Conservation (phyloP, 2,888 invertebrate genomes). For the Plemyria rubiginata region DNA sequence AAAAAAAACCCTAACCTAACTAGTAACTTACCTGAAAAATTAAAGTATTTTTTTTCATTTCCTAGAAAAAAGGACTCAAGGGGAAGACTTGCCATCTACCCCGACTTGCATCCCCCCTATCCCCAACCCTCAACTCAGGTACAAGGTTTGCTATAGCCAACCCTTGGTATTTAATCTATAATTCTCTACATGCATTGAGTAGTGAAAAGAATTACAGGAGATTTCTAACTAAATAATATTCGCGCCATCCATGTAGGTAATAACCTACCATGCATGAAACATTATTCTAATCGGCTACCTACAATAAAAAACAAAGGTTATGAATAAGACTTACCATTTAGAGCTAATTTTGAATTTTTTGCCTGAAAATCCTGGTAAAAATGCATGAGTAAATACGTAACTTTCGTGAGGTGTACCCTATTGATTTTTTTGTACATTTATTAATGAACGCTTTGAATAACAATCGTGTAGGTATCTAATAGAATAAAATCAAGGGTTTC, state of each 20-base stretch:
- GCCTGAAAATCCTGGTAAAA: constrained; percentile 22
- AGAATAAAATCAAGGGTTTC: constrained; percentile 2
- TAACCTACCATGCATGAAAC: background rate
- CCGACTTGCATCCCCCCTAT: too few species aligned
- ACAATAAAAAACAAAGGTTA: constrained; percentile 1
- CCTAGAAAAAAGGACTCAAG: too few species aligned
- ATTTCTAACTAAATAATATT: background rate
- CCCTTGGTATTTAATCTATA: too few species aligned
- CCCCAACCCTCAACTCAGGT: too few species aligned
- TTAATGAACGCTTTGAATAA: background rate
- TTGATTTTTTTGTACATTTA: constrained; percentile 4
- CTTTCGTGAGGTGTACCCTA: background rate
- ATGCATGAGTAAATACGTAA: constrained; percentile 6
- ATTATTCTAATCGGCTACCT: background rate
- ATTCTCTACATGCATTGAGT: too few species aligned
- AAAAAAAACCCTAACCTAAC: too few species aligned
- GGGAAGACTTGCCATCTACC: too few species aligned
- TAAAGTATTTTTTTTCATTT: too few species aligned
- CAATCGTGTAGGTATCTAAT: background rate
- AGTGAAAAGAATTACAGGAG: too few species aligned
- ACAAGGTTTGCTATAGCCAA: too few species aligned
- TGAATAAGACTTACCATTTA: constrained; percentile 26
- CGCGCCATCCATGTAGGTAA: constrained; percentile 4
- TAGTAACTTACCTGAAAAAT: too few species aligned
- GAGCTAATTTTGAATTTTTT: constrained; percentile 23